Conservation (phyloP, 2,797 vertebrate species). For the Gorsachius magnificus region DNA sequence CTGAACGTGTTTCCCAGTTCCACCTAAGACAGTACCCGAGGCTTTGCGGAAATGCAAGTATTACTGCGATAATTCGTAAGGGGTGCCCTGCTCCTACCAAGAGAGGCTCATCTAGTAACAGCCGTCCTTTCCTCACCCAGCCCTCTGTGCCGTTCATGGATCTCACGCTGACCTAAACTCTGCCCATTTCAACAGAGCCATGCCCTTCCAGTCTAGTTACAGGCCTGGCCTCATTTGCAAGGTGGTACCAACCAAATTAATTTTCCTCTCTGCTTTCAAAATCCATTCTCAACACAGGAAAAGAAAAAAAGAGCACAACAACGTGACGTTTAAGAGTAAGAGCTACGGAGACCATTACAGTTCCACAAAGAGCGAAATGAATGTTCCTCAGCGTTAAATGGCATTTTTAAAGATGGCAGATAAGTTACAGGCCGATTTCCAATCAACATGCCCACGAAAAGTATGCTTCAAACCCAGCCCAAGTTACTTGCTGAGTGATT, state of each 20-base stretch:
- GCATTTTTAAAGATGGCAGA: background rate
- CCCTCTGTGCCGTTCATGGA: accelerated
- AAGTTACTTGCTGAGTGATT: background rate
- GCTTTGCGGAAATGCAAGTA: background rate
- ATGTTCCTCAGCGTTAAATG: background rate
- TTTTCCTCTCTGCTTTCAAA: background rate
- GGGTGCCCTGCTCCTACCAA: background rate
- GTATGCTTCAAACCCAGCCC: background rate
- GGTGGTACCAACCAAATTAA: background rate
- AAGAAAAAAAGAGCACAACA: background rate
- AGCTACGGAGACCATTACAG: background rate
- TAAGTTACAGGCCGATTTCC: background rate
- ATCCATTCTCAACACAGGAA: background rate
- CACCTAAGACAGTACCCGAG: background rate
- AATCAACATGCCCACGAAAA: background rate
- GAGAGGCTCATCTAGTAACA: background rate
- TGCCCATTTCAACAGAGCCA: background rate
- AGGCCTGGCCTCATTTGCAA: background rate
- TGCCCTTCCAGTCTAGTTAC: background rate
- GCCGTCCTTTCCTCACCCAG: background rate
- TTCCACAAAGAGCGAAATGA: background rate
- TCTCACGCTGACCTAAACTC: background rate
- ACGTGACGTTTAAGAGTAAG: background rate
- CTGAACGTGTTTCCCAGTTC: background rate
- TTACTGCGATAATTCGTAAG: background rate